Conservation (phyloP, 53 echinoderm and acorn worm genomes). For the Apostichopus leukothele region DNA sequence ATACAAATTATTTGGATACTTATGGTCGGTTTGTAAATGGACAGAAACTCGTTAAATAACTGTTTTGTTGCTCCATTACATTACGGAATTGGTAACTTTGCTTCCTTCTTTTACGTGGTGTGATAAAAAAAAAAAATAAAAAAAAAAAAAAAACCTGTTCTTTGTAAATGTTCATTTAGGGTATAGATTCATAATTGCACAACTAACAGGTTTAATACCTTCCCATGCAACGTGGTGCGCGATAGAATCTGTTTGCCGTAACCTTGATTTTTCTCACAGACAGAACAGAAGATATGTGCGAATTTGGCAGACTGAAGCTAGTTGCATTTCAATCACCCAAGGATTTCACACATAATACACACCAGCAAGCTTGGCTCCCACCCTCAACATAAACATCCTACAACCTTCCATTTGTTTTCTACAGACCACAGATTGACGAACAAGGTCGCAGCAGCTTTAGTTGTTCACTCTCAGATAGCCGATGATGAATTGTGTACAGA, state of each 20-base stretch:
- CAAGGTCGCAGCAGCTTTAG: conserved; percentile 9
- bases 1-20: too few species aligned
- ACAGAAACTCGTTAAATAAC: too few species aligned
- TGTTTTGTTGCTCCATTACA: too few species aligned
- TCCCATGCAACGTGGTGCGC: not conserved
- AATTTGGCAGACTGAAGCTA: not conserved
- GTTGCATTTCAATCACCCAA: not conserved
- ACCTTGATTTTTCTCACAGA: not conserved
- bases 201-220: not conserved
- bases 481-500: not conserved
- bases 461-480: not conserved
- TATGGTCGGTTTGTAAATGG: too few species aligned
- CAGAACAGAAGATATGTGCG: not conserved
- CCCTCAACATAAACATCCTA: conserved; percentile 31
- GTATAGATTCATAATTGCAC: too few species aligned
- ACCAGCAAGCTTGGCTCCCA: conserved; percentile 19
- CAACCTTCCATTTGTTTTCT: conserved; percentile 26
- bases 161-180: too few species aligned
- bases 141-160: too few species aligned
- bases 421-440: conserved; percentile 23
- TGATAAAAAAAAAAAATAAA: too few species aligned
- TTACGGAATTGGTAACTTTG: too few species aligned
- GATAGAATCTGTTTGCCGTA: not conserved
- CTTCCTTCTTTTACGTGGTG: too few species aligned
- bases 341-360: conserved; percentile 38